A percentile compares a stretch with the other conserved stretches of the same genome.
Evolutionary conservation across 2,113 vertebrate species (phyloP).

Genomic region (Scortum barcoo): DNA sequence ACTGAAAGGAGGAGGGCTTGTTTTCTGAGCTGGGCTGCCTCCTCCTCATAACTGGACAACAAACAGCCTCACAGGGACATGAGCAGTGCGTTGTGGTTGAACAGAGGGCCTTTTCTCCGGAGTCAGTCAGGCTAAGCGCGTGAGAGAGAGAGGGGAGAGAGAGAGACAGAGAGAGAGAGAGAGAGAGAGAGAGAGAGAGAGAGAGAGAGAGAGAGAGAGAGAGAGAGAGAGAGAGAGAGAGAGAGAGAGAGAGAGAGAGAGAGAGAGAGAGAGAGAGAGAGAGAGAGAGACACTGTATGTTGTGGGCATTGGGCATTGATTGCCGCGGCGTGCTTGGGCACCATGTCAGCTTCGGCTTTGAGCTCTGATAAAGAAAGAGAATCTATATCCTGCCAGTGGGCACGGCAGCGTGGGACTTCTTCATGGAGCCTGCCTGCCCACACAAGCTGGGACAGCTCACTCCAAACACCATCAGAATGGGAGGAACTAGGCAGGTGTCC

Average conservation of each 20-base stretch:
- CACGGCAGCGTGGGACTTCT: conserved; percentile 77
- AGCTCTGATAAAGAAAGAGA: conserved; percentile 77
- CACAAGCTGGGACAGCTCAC: conserved; percentile 78
- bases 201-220: conserved; percentile 54
- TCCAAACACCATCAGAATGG: conserved; percentile 69
- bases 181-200: conserved; percentile 19
- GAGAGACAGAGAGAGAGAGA: conserved; percentile 54
- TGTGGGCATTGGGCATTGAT: conserved; percentile 76
- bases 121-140: conserved; percentile 88
- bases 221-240: conserved; percentile 40
- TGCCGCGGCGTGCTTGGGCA: conserved; percentile 71
- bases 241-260: too few species aligned
- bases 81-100: conserved; percentile 81
- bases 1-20: conserved; percentile 80
- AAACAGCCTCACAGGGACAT: conserved; percentile 84
- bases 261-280: conserved; percentile 34
- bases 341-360: conserved; percentile 74
- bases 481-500: conserved; percentile 74
- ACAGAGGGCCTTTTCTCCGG: conserved; percentile 90
- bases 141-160: conserved; percentile 46
- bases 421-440: conserved; percentile 67
- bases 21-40: conserved; percentile 76
- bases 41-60: conserved; percentile 81
- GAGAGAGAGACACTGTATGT: conserved; percentile 77
- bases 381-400: conserved; percentile 80